Evolutionary conservation across 1,140 invertebrate genomes (phyloP).

Genomic region (Solenopsis invicta): DNA sequence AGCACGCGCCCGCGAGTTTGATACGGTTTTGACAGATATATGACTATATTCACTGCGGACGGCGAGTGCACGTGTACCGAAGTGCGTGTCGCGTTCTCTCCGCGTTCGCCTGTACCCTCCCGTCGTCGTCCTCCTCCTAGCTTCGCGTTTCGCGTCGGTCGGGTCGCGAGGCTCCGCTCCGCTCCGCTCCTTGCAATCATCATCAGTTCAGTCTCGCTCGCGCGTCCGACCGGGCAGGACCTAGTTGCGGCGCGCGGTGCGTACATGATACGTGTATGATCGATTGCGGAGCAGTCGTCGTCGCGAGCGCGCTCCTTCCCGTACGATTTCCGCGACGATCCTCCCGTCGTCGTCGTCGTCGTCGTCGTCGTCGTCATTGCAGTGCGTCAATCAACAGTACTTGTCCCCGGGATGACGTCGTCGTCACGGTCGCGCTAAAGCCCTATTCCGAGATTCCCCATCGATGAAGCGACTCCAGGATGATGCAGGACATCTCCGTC

Average conservation of each 20-base stretch:
- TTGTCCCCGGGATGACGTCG: slow-evolving; percentile 42
- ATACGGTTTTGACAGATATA: too few relatives aligned
- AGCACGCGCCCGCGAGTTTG: too few relatives aligned
- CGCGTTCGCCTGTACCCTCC: not conserved
- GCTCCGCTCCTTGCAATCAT: not conserved
- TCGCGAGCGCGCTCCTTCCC: not conserved
- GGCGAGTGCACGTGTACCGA: not conserved
- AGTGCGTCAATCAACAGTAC: slow-evolving; percentile 32
- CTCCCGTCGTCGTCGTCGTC: too few relatives aligned
- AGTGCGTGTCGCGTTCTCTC: not conserved
- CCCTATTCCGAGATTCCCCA: too few relatives aligned
- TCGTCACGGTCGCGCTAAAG: slow-evolving; percentile 5
- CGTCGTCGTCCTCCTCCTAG: not conserved
- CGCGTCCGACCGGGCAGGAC: slow-evolving; percentile 35
- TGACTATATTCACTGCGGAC: too few relatives aligned
- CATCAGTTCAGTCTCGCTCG: slow-evolving; percentile 39
- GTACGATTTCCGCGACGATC: too few relatives aligned
- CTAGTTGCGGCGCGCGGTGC: too few relatives aligned
- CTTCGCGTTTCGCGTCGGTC: not conserved
- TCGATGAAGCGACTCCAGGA: slow-evolving; percentile 24
- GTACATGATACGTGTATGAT: not conserved
- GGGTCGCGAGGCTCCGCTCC: too few relatives aligned
- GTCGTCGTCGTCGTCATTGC: not conserved
- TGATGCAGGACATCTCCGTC: slow-evolving; percentile 72
- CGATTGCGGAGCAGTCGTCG: slow-evolving; percentile 1